Evolutionary conservation across 2,888 invertebrate genomes (phyloP).

Genomic region (Dicyrtoma fusca): DNA sequence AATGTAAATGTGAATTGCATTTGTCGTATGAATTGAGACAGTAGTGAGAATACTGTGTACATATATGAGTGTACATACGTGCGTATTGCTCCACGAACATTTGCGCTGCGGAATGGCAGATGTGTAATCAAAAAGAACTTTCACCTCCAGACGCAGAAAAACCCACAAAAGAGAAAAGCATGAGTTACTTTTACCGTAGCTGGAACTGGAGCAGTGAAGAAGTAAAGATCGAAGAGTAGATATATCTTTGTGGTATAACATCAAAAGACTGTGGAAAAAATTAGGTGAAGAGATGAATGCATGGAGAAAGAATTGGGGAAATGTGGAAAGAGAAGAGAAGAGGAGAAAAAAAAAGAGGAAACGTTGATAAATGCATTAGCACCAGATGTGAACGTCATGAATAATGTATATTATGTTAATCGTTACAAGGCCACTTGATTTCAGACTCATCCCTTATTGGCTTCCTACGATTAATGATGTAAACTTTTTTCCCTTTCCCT

Average conservation of each 20-base stretch:
- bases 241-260: not conserved
- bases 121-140: slow-evolving; percentile 6
- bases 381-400: slow-evolving; percentile 31
- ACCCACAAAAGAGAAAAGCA: not conserved
- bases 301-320: not conserved
- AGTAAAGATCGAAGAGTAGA: not conserved
- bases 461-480: slow-evolving; percentile 24
- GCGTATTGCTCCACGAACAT: not conserved
- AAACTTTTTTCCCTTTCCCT: slow-evolving; percentile 6
- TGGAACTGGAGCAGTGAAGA: not conserved
- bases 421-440: slow-evolving; percentile 28
- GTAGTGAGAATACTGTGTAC: no score
- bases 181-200: not conserved
- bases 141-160: not conserved
- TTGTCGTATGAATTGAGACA: no score
- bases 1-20: no score
- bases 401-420: slow-evolving; percentile 33
- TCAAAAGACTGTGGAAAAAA: not conserved
- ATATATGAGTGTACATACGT: no score
- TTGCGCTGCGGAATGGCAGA: not conserved
- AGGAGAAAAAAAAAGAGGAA: not conserved
- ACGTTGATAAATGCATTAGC: slow-evolving; percentile 28
- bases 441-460: slow-evolving; percentile 13
- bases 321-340: not conserved
- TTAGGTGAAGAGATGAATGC: not conserved